A percentile compares a stretch with the other conserved stretches of the same genome.
These are phyloP conservation scores for Diorhabda sublineata DNA, from an alignment of 1,140 invertebrate species.

Conservation along the genomic window DNA sequence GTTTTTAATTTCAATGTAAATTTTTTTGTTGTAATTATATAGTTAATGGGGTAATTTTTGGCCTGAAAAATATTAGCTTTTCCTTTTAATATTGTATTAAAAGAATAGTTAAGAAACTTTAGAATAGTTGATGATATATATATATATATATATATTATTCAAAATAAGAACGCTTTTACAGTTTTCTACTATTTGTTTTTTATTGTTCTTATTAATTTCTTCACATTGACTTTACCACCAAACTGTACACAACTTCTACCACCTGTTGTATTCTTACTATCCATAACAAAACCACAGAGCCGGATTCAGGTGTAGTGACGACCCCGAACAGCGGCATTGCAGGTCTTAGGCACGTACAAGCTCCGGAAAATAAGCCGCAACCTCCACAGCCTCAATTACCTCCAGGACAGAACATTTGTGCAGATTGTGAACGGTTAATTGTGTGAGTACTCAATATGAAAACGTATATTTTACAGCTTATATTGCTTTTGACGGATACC, in stretches of 20 bases:
- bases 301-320: constrained; percentile 49
- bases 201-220: no score
- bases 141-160: no score
- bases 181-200: no score
- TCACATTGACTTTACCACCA: not conserved
- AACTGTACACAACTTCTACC: constrained; percentile 6
- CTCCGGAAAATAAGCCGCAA: constrained; percentile 57
- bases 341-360: constrained; percentile 62
- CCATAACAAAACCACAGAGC: constrained; percentile 18
- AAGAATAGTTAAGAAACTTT: no score
- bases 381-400: constrained; percentile 63
- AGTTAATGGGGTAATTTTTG: no score
- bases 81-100: no score
- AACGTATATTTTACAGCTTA: not conserved
- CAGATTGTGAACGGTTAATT: constrained; percentile 88
- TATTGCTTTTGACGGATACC: not conserved
- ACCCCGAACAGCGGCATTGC: constrained; percentile 40
- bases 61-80: no score
- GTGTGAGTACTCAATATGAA: constrained; percentile 71
- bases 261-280: constrained; percentile 2
- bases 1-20: no score
- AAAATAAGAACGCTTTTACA: no score
- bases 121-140: no score
- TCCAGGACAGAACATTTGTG: constrained; percentile 86
- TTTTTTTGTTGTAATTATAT: no score